phyloP scores from a whole-genome alignment of 2,888 invertebrate species.

The Morpho helenor region DNA sequence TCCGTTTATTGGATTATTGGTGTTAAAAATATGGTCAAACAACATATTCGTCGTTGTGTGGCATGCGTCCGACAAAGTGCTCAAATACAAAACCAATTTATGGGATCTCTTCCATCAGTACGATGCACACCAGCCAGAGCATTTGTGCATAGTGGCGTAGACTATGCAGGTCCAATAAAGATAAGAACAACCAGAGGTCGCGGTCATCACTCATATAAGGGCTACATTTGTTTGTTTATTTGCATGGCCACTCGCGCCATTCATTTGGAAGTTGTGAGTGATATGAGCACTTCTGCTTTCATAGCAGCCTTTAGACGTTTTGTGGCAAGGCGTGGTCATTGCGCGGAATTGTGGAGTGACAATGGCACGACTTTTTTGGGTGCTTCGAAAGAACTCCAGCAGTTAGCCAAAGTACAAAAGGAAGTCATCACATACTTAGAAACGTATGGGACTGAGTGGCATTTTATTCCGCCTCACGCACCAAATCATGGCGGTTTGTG shows the following conservation, averaged over 20 bases:
- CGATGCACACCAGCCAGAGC: neutral
- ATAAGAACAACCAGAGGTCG: constrained; percentile 13
- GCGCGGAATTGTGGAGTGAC: constrained; percentile 20
- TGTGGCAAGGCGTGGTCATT: constrained; percentile 22
- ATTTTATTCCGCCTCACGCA: no score
- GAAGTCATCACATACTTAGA: no score
- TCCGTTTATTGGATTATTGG: neutral
- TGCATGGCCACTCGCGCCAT: constrained; percentile 25
- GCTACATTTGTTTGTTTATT: constrained; percentile 16
- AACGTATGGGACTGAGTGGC: no score
- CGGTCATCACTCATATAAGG: constrained; percentile 12
- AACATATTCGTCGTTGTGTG: neutral
- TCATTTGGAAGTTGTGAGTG: constrained; percentile 16
- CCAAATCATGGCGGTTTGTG: no score
- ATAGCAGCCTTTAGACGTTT: constrained; percentile 26
- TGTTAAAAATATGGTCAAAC: neutral
- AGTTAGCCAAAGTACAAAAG: neutral
- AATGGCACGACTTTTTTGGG: constrained; percentile 26
- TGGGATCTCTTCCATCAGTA: neutral
- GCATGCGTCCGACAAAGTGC: neutral
- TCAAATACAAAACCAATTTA: neutral
- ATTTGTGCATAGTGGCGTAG: neutral
- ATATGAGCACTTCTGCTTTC: constrained; percentile 22
- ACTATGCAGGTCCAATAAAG: constrained; percentile 9
- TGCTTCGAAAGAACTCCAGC: constrained; percentile 13